Evolutionary conservation across 2,797 vertebrate genomes (phyloP), one percentile per base, ranked within the genome.

Genomic region (Emydoidea blandingii): DNA sequence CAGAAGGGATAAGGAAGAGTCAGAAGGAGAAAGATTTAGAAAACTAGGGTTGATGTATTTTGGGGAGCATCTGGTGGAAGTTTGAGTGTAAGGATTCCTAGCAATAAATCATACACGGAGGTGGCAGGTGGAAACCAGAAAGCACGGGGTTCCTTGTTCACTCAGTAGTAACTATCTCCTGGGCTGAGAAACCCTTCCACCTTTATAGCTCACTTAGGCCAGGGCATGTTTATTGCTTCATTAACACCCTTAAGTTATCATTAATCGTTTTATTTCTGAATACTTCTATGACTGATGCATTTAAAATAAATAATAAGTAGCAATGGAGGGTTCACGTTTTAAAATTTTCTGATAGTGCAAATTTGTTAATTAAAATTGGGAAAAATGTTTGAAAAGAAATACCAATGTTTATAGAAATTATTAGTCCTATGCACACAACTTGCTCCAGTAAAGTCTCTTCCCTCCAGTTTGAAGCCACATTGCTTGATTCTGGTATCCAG

Each of bases 161-260:
- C 4, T 37, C n/a, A 23, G 52, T 54, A 50, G 0, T 16, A 3
- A 11, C 44, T 68, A 5, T 29, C 0, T n/a, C 76, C 14, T 47
- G 5, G 2, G 57, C 6, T 74, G 5, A 57, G 81, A 4, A 59
- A 56, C 49, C 18, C 7, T 92, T 91, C 56, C 89, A 18, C 14
- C 88, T 54, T 44, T 50, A 74, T 21, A 59, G 37, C 21, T 94
- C 59, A 62, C 18, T 62, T 62, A 62, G 59, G 59, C 59, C 59
- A 34, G 29, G 5, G 11, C 29, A 62, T 18, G 29, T 59, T 31
- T 59, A 59, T 31, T 31, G 29, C 57, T 59, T 59, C 27, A 57
- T 57, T 59, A 59, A 59, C 29, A 59, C 57, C 29, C 27, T 59
- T 12, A 31, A 59, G 5, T 59, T 59, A 15, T 59, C 57, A 59